Percentiles rank a stretch among this genome's conserved stretches.
Evolutionary conservation across 1,140 invertebrate species (phyloP).

Genomic region (Euwallacea fornicatus): DNA sequence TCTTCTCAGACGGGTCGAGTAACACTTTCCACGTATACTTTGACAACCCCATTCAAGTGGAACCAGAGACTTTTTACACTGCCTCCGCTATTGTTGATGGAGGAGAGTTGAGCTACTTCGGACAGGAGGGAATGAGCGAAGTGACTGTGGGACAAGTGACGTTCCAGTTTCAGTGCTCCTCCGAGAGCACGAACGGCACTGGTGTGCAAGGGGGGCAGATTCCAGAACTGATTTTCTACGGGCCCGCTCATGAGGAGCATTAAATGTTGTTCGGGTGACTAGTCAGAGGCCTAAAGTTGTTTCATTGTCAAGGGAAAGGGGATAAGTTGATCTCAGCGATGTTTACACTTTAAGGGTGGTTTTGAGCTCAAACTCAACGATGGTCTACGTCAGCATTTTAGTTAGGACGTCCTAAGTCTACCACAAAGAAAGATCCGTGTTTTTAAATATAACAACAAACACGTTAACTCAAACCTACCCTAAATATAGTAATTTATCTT

Average conservation of each 20-base stretch:
- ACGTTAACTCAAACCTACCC: too few relatives aligned
- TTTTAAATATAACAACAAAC: too few relatives aligned
- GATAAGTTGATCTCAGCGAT: too few relatives aligned
- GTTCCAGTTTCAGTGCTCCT: slow-evolving; percentile 93
- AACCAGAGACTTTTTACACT: slow-evolving; percentile 88
- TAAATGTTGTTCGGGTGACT: background rate
- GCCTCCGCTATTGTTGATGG: slow-evolving; percentile 88
- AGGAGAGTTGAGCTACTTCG: slow-evolving; percentile 89
- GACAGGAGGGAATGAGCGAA: slow-evolving; percentile 92
- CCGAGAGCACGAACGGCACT: slow-evolving; percentile 91
- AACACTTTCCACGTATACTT: slow-evolving; percentile 94
- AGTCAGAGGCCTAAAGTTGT: background rate
- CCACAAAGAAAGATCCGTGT: too few relatives aligned
- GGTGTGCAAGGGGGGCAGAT: slow-evolving; percentile 94
- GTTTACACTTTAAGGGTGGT: too few relatives aligned
- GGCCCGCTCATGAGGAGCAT: slow-evolving; percentile 64
- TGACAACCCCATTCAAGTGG: slow-evolving; percentile 86
- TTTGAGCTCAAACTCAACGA: too few relatives aligned
- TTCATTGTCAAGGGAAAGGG: too few relatives aligned
- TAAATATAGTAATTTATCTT: too few relatives aligned
- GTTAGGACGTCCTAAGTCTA: too few relatives aligned
- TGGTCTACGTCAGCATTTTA: too few relatives aligned
- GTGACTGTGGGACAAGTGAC: slow-evolving; percentile 85
- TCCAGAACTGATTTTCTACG: slow-evolving; percentile 91
- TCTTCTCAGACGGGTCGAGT: slow-evolving; percentile 91